Percentiles rank a stretch among this genome's conserved stretches.
phyloP scores from a whole-genome alignment of 2,797 vertebrate species.

The Eulemur albifrons region DNA sequence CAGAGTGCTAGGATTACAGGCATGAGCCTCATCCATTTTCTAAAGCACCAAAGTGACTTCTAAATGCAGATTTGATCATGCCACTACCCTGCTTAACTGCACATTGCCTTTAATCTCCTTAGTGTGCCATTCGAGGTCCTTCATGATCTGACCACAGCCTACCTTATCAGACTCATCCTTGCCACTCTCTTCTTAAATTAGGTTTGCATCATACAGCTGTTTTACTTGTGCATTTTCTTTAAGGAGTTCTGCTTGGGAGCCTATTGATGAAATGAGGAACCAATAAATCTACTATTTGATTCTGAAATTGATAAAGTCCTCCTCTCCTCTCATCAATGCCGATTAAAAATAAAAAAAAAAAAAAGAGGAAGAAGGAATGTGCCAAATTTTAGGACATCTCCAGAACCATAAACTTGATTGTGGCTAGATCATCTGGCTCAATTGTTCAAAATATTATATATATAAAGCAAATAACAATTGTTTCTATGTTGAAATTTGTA shows the following conservation, averaged over 20 bases:
- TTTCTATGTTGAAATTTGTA: background rate
- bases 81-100: background rate
- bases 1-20: too few species aligned
- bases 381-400: background rate
- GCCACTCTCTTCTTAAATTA: background rate
- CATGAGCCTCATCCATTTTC: background rate
- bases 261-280: background rate
- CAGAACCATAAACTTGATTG: background rate
- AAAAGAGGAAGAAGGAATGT: background rate
- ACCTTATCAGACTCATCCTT: background rate
- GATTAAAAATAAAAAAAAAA: background rate
- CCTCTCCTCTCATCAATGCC: background rate
- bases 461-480: background rate
- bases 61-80: background rate
- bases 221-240: background rate
- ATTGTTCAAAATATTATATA: background rate
- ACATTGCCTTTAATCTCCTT: background rate
- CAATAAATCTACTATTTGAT: background rate
- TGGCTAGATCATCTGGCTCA: background rate
- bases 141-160: fast-evolving
- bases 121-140: background rate
- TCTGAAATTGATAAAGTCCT: background rate
- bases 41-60: background rate
- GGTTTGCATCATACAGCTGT: background rate
- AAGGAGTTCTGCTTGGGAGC: background rate